These are phyloP conservation scores for Pediacus dermestoides DNA, from an alignment of 2,888 invertebrate species.

Conservation along the genomic window DNA sequence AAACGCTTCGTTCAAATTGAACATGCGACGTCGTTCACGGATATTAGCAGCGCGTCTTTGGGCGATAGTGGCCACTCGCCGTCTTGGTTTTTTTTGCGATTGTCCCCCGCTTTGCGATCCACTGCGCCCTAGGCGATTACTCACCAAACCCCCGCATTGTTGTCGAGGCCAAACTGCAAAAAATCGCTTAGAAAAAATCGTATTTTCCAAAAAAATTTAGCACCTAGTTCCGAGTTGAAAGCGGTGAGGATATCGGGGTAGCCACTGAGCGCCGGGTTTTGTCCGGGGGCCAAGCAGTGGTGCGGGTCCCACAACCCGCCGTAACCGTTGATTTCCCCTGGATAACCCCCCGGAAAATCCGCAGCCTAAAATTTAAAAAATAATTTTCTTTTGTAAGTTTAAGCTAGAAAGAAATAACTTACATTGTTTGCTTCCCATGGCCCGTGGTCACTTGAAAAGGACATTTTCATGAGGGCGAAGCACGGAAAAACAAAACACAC, in stretches of 20 bases:
- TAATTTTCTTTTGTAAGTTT: conserved; percentile 8
- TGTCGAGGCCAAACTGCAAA: conserved; percentile 55
- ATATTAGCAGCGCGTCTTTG: conserved; percentile 91
- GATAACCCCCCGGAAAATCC: conserved; percentile 42
- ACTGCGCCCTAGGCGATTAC: conserved; percentile 38
- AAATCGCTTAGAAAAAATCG: no score
- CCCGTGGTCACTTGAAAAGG: conserved; percentile 46
- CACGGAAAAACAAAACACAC: no score
- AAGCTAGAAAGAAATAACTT: conserved; percentile 25
- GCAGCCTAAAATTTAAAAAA: conserved; percentile 35
- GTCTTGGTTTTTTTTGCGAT: conserved; percentile 72
- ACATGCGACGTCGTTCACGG: conserved; percentile 89
- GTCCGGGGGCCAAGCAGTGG: conserved; percentile 52
- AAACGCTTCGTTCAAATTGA: conserved; percentile 93
- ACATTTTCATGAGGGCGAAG: conserved; percentile 48
- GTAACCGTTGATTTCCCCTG: conserved; percentile 49
- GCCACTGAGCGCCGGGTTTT: conserved; percentile 58
- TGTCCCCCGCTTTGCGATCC: conserved; percentile 40
- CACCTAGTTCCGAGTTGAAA: conserved; percentile 65
- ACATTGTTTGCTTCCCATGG: conserved; percentile 47
- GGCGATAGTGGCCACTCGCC: conserved; percentile 85
- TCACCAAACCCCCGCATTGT: conserved; percentile 54
- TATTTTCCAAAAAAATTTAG: no score
- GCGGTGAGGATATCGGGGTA: conserved; percentile 68
- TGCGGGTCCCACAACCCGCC: conserved; percentile 61